These are phyloP conservation scores for Rutilus rutilus DNA, from an alignment of 2,113 vertebrate species.

Conservation along the genomic window DNA sequence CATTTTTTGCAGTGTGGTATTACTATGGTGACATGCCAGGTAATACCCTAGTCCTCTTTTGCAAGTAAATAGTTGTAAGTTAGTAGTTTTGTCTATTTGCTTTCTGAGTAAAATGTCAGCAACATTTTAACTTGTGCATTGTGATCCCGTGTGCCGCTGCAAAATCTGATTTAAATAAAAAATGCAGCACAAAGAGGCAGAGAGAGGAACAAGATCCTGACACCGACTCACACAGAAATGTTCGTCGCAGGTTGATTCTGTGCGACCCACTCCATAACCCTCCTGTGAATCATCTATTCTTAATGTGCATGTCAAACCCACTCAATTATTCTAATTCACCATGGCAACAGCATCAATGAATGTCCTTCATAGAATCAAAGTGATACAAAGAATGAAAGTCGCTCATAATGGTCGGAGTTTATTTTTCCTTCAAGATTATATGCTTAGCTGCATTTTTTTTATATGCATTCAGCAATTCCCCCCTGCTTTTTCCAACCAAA, in stretches of 20 bases:
- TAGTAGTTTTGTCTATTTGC: background rate
- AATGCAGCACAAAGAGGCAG: background rate
- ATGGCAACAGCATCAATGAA: constrained; percentile 7
- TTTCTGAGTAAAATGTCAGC: background rate
- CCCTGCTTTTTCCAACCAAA: background rate
- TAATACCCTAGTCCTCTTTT: background rate
- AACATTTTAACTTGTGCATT: background rate
- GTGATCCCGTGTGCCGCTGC: background rate
- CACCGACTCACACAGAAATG: background rate
- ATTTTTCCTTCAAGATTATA: background rate
- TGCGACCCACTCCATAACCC: background rate
- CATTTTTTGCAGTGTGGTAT: too few relatives aligned
- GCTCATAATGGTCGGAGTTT: background rate
- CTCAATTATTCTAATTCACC: constrained; percentile 11
- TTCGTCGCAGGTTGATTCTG: background rate
- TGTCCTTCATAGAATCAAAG: background rate
- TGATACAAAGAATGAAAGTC: background rate
- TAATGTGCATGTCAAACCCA: constrained; percentile 15
- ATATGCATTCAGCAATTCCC: background rate
- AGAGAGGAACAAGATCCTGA: background rate
- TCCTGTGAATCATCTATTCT: constrained; percentile 4
- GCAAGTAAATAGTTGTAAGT: background rate
- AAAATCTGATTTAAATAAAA: constrained; percentile 13
- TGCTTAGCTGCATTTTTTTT: background rate
- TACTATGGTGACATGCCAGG: background rate